phyloP scores from a whole-genome alignment of 2,797 vertebrate genomes.

The Oceanodroma leucorhoa region DNA sequence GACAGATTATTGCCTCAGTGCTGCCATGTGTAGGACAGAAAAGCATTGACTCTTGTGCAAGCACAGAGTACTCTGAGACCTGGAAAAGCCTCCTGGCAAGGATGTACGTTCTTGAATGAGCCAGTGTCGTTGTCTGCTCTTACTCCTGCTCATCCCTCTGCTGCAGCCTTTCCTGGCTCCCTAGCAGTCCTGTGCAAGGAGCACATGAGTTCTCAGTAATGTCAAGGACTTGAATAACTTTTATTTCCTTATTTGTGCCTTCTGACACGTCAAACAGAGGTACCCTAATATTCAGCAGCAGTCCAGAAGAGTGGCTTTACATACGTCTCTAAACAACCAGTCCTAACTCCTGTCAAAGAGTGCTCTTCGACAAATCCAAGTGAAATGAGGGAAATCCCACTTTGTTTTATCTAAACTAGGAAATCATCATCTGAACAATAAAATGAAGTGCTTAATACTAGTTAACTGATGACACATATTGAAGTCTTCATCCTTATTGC shows the following conservation, averaged over 20 bases:
- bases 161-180: background rate
- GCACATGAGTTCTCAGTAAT: background rate
- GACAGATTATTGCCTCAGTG: background rate
- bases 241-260: background rate
- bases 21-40: background rate
- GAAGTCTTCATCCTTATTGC: background rate
- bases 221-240: background rate
- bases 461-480: background rate
- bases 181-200: background rate
- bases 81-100: background rate
- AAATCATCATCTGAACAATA: background rate
- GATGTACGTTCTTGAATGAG: fast-evolving
- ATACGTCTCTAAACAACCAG: background rate
- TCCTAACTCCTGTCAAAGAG: background rate
- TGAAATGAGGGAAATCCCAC: background rate
- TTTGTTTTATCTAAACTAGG: background rate
- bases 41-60: background rate
- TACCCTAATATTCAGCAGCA: background rate
- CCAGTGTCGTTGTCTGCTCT: background rate
- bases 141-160: background rate
- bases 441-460: background rate
- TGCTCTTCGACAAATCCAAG: background rate
- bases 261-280: background rate
- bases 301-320: background rate
- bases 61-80: background rate